Evolutionary conservation across 1,140 invertebrate genomes (phyloP), one percentile per base, ranked within the genome.

Genomic region (Drosophila aff.): DNA sequence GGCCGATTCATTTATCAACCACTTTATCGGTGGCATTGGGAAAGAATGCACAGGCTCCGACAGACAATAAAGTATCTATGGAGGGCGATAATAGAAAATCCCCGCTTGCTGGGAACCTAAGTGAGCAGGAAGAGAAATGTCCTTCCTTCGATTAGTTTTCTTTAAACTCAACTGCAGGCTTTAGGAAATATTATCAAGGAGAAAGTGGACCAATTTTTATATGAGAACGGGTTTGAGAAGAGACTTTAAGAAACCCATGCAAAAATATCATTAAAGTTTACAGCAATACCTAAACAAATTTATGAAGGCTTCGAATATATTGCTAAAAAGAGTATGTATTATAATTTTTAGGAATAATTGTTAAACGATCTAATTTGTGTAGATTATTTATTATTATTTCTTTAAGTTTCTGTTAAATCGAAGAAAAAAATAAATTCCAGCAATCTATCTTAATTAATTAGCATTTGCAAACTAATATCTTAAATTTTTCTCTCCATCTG

Each of bases 1-100:
- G 76, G 44, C 59, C 59, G 53, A 46, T 66, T 79, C 83, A 79
- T 82, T 86, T 69, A 72, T 79, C 67, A 76, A 53, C 43, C 41
- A 63, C 40, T 74, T 74, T 74, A 75, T 74, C 68, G 53, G 21
- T 21, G 5, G 47, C 72, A 49, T 58, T 52, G 33, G 33, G 16
- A 4, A 43, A 13, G n/a, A 76, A 52, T 66, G 49, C 55, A 76
- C 55, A 76, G 33, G 28, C 69, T 52, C 36, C 55, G 13, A 26
- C 53, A n/a, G 67, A 73, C 53, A 73, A 31, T 73, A 61, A 73
- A 61, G 72, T 50, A 61, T 73, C 67, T 36, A 16, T 49, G 23
- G 66, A 49, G 28, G 13, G 38, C 38, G 38, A n/a, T 60, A 73
- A 60, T 62, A 38, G 26, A 49, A 62, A 63, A 46, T 62, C 23